Evolutionary conservation across 2,797 vertebrate genomes (phyloP).

Genomic region (Sternotherus odoratus): DNA sequence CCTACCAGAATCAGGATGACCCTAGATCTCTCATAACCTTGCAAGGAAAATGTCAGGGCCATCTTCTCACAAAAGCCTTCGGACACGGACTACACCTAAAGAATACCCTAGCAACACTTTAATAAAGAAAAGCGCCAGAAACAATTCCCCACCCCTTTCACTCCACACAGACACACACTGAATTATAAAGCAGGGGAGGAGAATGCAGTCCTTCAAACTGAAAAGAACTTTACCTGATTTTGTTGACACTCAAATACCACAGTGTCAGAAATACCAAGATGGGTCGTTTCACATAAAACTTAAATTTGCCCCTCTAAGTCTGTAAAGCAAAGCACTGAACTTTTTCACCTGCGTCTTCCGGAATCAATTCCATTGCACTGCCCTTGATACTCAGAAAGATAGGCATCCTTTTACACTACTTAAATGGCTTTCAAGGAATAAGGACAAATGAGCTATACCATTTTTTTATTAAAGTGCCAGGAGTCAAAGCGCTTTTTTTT

Average conservation of each 20-base stretch:
- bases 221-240: not conserved
- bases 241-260: not conserved
- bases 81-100: not conserved
- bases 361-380: not conserved
- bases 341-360: not conserved
- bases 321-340: not conserved
- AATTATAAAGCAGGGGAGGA: not conserved
- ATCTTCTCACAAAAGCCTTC: not conserved
- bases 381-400: not conserved
- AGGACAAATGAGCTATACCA: not conserved
- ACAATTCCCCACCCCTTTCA: not conserved
- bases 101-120: not conserved
- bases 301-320: not conserved
- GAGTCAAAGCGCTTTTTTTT: not conserved
- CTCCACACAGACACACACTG: no score
- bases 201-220: not conserved
- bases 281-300: rapidly evolving
- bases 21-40: not conserved
- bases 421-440: not conserved
- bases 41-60: not conserved
- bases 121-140: not conserved
- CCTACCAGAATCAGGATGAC: not conserved
- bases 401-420: not conserved
- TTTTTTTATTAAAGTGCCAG: not conserved
- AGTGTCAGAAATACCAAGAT: not conserved